These are phyloP conservation scores for Drosophila takahashii DNA, from an alignment of 1,140 invertebrate species.

Conservation along the genomic window DNA sequence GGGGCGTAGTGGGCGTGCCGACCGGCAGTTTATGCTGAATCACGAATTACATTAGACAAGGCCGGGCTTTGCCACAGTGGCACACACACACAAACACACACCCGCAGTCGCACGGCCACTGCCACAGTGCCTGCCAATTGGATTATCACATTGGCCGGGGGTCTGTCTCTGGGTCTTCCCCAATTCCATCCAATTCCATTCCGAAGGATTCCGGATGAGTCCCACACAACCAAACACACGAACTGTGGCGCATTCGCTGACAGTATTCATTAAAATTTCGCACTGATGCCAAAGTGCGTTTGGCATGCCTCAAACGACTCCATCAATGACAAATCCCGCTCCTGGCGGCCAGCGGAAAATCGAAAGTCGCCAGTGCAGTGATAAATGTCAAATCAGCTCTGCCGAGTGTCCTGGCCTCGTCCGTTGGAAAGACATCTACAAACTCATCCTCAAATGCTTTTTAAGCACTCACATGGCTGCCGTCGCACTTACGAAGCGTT, in stretches of 20 bases:
- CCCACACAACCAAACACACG: neutral
- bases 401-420: conserved; percentile 48
- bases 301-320: conserved; percentile 64
- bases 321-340: conserved; percentile 64
- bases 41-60: conserved; percentile 80
- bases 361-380: conserved; percentile 68
- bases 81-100: neutral
- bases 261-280: conserved; percentile 75
- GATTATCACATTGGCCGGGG: conserved; percentile 65
- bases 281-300: conserved; percentile 34
- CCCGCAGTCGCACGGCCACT: neutral
- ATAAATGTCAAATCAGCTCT: conserved; percentile 79
- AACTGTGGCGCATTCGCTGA: conserved; percentile 26
- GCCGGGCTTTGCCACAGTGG: conserved; percentile 42
- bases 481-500: conserved; percentile 26
- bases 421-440: conserved; percentile 2
- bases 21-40: conserved; percentile 77
- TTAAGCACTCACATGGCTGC: conserved; percentile 69
- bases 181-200: conserved; percentile 4
- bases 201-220: neutral
- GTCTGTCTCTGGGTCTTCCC: neutral
- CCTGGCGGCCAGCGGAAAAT: conserved; percentile 29
- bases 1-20: conserved; percentile 22
- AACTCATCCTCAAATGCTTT: conserved; percentile 62
- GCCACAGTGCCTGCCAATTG: conserved; percentile 63